Conservation (phyloP, 2,113 vertebrate species). For the Thamnaconus septentrionalis region DNA sequence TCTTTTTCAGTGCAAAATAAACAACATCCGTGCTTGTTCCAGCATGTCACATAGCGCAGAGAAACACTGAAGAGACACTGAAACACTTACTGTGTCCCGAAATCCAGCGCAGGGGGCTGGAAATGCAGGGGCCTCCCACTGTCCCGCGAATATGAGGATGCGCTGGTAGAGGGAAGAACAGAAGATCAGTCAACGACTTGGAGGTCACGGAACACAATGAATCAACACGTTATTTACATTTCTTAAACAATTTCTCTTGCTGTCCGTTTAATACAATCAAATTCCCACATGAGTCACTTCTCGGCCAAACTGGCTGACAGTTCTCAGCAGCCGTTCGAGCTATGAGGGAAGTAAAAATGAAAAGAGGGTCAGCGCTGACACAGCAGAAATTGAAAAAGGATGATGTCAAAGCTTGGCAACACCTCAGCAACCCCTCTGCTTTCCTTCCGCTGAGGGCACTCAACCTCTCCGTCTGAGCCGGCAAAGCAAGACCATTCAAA, state of each 20-base stretch:
- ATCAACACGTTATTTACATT: no score
- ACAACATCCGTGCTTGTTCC: neutral
- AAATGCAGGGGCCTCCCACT: conserved; percentile 86
- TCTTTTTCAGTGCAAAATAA: neutral
- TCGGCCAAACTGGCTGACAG: neutral
- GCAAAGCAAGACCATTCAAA: no score
- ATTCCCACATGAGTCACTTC: no score
- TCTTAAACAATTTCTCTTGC: no score
- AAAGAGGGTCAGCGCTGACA: conserved; percentile 7
- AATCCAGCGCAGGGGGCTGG: conserved; percentile 89
- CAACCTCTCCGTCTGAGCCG: neutral
- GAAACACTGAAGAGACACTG: neutral
- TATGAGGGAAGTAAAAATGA: neutral
- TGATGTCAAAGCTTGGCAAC: neutral
- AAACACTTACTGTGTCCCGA: conserved; percentile 91
- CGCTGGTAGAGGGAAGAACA: conserved; percentile 70
- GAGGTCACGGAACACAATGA: no score
- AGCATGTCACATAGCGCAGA: neutral
- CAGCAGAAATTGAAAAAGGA: neutral
- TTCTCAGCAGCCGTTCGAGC: neutral
- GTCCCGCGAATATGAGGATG: conserved; percentile 81
- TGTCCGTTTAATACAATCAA: no score
- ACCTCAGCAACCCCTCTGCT: neutral
- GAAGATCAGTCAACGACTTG: neutral
- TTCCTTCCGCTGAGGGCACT: neutral